These are phyloP conservation scores for Mustela lutreola DNA, from an alignment of 2,113 vertebrate genomes.

Conservation along the genomic window DNA sequence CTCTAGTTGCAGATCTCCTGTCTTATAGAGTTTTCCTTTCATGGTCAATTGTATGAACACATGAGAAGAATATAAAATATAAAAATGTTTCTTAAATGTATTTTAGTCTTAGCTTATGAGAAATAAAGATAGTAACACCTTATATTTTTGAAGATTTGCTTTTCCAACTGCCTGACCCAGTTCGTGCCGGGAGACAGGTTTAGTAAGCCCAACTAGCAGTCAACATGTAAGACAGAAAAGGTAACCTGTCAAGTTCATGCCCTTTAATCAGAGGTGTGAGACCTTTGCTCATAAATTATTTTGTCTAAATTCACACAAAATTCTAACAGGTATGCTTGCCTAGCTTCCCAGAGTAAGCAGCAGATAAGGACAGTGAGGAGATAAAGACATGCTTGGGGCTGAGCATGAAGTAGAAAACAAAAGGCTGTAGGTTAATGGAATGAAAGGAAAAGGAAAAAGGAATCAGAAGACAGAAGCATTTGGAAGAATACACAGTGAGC, in stretches of 20 bases:
- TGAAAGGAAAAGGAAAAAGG: neutral
- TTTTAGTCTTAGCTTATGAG: slow-evolving; percentile 25
- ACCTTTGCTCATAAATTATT: neutral
- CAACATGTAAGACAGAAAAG: slow-evolving; percentile 10
- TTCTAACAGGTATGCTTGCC: neutral
- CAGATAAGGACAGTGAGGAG: neutral
- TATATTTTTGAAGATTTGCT: slow-evolving; percentile 44
- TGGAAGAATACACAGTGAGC: neutral
- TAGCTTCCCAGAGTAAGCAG: slow-evolving; percentile 30
- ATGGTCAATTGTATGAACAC: slow-evolving; percentile 13
- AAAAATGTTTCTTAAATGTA: slow-evolving; percentile 30
- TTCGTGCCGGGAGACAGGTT: neutral
- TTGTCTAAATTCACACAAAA: slow-evolving; percentile 34
- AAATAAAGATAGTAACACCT: slow-evolving; percentile 46
- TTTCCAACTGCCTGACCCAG: neutral
- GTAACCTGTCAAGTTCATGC: neutral
- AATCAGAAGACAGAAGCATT: neutral
- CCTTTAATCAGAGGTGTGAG: neutral
- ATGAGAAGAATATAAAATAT: neutral
- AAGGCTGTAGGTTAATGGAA: neutral
- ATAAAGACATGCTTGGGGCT: neutral
- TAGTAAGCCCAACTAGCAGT: neutral
- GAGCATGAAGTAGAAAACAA: slow-evolving; percentile 31
- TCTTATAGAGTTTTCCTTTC: slow-evolving; percentile 35
- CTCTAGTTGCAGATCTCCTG: neutral